Evolutionary conservation across 2,888 invertebrate species (phyloP).

Genomic region (Cremastinae sp.): DNA sequence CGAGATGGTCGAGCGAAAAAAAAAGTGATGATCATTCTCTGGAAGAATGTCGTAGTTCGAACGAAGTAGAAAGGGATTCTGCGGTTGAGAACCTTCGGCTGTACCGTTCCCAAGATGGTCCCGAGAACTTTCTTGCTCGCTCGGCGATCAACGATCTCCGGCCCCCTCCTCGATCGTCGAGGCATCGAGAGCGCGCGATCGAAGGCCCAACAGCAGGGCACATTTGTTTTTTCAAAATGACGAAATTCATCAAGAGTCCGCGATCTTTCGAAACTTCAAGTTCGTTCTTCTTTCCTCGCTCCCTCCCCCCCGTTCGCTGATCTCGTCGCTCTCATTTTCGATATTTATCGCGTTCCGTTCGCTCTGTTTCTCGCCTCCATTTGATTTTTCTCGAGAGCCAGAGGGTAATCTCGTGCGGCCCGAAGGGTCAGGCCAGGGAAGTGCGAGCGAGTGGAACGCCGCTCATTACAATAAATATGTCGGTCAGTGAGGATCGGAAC

Average conservation of each 20-base stretch:
- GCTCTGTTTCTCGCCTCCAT: slow-evolving; percentile 1
- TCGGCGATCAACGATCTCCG: slow-evolving; percentile 3
- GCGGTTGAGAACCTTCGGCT: slow-evolving; percentile 53
- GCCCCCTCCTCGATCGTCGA: slow-evolving; percentile 2
- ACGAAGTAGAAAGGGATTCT: not conserved
- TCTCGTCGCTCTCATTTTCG: too few species aligned
- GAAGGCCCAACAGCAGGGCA: too few species aligned
- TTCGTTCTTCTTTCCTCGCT: too few species aligned
- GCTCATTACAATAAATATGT: slow-evolving; percentile 60
- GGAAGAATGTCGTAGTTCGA: not conserved
- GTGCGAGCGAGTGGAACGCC: slow-evolving; percentile 36
- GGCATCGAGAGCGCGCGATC: not conserved
- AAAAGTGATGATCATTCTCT: slow-evolving; percentile 6
- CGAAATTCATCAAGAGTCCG: too few species aligned
- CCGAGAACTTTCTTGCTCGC: slow-evolving; percentile 29
- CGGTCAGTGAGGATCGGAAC: slow-evolving; percentile 54
- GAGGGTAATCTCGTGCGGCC: not conserved
- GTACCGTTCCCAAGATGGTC: slow-evolving; percentile 48
- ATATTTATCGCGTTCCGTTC: not conserved
- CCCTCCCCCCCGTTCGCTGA: too few species aligned
- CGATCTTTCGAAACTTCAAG: too few species aligned
- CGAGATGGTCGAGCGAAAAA: too few species aligned
- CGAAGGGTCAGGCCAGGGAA: slow-evolving; percentile 2
- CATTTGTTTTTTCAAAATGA: too few species aligned
- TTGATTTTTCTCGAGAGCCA: too few species aligned